phyloP scores from a whole-genome alignment of 64 coral and sea anemone species.

The Dendrophyllia cribrosa region DNA sequence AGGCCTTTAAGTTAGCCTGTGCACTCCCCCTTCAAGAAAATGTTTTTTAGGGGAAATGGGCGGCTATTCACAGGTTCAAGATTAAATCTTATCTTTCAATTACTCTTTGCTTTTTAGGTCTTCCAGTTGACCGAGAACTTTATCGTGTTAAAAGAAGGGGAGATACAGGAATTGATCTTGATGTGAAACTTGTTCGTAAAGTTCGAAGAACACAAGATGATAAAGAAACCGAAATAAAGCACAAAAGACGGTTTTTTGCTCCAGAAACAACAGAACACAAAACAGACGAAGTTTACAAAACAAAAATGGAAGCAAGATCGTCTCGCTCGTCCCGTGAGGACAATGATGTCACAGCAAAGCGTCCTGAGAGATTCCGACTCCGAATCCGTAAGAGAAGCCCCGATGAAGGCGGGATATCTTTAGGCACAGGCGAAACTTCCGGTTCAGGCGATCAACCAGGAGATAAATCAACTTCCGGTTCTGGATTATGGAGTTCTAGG shows the following conservation, averaged over 20 bases:
- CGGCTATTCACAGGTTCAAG: too few relatives aligned
- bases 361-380: constrained; percentile 69
- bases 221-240: constrained; percentile 24
- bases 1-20: too few relatives aligned
- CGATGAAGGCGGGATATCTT: background rate
- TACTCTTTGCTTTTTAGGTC: background rate
- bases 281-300: constrained; percentile 24
- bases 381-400: constrained; percentile 45
- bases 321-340: constrained; percentile 84
- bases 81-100: too few relatives aligned
- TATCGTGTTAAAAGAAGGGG: constrained; percentile 69
- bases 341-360: constrained; percentile 76
- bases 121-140: constrained; percentile 71
- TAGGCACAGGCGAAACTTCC: background rate
- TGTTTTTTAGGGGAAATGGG: too few relatives aligned
- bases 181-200: background rate
- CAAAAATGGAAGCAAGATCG: constrained; percentile 81
- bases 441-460: constrained; percentile 23
- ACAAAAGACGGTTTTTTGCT: constrained; percentile 53
- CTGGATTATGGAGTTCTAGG: constrained; percentile 39
- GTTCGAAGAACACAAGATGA: constrained; percentile 12
- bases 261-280: background rate
- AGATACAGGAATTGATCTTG: constrained; percentile 4
- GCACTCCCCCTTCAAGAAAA: too few relatives aligned
- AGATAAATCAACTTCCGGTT: constrained; percentile 55